These are phyloP conservation scores for Thysanoteuthis rhombus DNA, from an alignment of 2,888 invertebrate genomes.

Conservation along the genomic window DNA sequence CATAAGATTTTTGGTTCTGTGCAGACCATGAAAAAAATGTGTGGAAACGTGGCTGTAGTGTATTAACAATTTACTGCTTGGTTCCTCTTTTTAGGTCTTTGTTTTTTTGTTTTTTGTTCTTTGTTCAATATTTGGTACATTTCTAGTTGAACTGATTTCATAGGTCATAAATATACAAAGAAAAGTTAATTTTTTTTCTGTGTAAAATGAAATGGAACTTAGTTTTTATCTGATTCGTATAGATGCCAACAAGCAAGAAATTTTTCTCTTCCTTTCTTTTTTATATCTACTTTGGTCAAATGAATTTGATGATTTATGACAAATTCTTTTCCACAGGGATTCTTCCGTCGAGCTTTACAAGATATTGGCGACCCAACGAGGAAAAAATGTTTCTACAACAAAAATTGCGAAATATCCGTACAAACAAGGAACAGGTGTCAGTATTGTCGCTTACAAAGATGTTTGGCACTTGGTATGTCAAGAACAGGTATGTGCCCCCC, in stretches of 20 bases:
- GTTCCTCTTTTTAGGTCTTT: too few species aligned
- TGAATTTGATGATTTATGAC: neutral
- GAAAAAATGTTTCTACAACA: slow-evolving; percentile 67
- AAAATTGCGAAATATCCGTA: slow-evolving; percentile 67
- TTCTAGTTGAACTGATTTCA: neutral
- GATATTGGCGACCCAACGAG: slow-evolving; percentile 67
- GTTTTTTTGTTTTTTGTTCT: neutral
- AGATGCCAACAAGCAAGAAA: neutral
- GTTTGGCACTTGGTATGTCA: slow-evolving; percentile 64
- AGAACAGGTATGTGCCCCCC: slow-evolving; percentile 56
- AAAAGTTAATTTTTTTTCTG: neutral
- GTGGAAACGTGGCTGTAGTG: too few species aligned
- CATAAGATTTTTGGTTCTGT: too few species aligned
- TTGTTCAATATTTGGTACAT: neutral
- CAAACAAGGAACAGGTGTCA: slow-evolving; percentile 65
- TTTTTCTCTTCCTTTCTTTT: neutral
- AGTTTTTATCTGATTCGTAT: neutral
- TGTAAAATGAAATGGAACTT: neutral
- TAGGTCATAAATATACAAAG: neutral
- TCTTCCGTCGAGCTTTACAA: slow-evolving; percentile 66
- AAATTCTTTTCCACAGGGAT: slow-evolving; percentile 52
- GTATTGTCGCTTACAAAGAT: slow-evolving; percentile 65
- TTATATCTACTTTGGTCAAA: neutral
- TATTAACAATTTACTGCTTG: too few species aligned
- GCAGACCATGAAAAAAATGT: too few species aligned